Percentiles rank a stretch among this genome's conserved stretches.
Conservation (phyloP, 2,113 vertebrate genomes). For the Hippocampus guttulatus region DNA sequence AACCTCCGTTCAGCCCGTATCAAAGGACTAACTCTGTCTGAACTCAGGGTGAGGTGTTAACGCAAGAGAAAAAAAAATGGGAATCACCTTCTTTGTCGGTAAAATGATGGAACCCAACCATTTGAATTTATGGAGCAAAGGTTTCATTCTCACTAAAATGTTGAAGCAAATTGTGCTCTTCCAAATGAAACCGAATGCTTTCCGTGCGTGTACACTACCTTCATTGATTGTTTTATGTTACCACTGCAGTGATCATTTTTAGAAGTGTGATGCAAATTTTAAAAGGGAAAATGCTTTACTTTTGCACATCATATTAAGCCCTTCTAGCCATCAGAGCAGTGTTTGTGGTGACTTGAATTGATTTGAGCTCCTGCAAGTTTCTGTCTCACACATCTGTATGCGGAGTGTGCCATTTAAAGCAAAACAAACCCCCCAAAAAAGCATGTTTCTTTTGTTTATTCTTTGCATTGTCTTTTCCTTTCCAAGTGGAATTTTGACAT, state of each 20-base stretch:
- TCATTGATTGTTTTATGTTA: neutral
- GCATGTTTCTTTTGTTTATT: slow-evolving; percentile 72
- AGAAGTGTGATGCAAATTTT: neutral
- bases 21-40: neutral
- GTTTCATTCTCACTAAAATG: neutral
- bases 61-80: neutral
- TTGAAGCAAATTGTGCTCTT: neutral
- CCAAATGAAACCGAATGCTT: neutral
- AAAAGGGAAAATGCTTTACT: neutral
- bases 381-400: slow-evolving; percentile 59
- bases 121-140: neutral
- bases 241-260: neutral
- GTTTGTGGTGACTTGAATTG: slow-evolving; percentile 22
- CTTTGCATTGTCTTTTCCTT: slow-evolving; percentile 66
- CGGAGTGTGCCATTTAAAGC: slow-evolving; percentile 50
- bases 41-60: neutral
- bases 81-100: neutral
- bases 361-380: slow-evolving; percentile 39
- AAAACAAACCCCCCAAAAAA: slow-evolving; percentile 31
- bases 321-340: slow-evolving; percentile 4
- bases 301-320: neutral
- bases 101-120: neutral
- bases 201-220: neutral
- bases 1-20: neutral
- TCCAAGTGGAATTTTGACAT: slow-evolving; percentile 66